Percentiles rank a stretch among this genome's conserved stretches.
Evolutionary conservation across 2,797 vertebrate genomes (phyloP).

Genomic region (Microctenopoma steveboyesi): DNA sequence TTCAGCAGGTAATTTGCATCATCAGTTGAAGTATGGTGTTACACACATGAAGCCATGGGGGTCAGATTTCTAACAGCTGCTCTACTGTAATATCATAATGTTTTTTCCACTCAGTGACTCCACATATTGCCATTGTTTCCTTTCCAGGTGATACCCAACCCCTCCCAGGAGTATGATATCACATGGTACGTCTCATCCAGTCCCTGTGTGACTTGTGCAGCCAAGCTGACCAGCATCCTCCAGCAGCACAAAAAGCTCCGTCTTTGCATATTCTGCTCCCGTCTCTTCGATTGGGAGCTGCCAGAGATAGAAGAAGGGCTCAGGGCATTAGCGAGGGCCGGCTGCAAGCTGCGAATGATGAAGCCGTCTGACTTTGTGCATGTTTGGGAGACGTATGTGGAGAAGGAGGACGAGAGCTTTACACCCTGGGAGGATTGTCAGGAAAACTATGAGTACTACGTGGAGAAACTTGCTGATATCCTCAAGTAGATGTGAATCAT

Average conservation of each 20-base stretch:
- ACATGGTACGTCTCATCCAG: slow-evolving; percentile 97
- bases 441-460: slow-evolving; percentile 92
- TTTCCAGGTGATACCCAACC: slow-evolving; percentile 83
- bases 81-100: neutral
- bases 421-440: slow-evolving; percentile 97
- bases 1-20: slow-evolving; percentile 80
- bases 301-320: slow-evolving; percentile 89
- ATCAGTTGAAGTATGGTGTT: slow-evolving; percentile 11
- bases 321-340: slow-evolving; percentile 83
- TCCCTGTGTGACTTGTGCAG: slow-evolving; percentile 88
- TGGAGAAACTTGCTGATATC: slow-evolving; percentile 90
- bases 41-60: neutral
- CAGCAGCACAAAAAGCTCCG: slow-evolving; percentile 84
- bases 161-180: slow-evolving; percentile 82
- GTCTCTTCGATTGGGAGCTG: slow-evolving; percentile 95
- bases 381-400: slow-evolving; percentile 95
- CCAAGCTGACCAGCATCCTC: slow-evolving; percentile 85
- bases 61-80: neutral
- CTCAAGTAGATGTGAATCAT: slow-evolving; percentile 81
- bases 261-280: slow-evolving; percentile 89
- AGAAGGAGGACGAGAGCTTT: slow-evolving; percentile 88
- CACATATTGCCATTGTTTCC: neutral
- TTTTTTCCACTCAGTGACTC: neutral
- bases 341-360: slow-evolving; percentile 96
- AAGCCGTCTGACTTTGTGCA: slow-evolving; percentile 93